These are phyloP conservation scores for Sanderia malayensis DNA, from an alignment of 30 jellyfish, hydroid and myxozoan species.

Conservation along the genomic window DNA sequence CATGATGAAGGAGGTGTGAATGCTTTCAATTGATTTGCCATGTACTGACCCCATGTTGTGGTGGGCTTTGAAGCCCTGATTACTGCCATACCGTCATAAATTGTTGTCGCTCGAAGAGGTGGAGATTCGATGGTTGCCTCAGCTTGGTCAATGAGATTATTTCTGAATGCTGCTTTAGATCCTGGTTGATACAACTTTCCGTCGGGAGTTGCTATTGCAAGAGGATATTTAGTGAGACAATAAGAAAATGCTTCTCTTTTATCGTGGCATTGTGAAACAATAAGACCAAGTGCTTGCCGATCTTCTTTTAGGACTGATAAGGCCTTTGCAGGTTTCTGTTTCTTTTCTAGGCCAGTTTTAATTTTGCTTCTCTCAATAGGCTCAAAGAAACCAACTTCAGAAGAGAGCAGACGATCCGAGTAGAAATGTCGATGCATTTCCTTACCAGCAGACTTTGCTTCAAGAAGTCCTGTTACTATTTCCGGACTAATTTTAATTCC, in stretches of 20 bases:
- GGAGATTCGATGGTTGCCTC: neutral
- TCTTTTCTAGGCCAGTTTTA: slow-evolving; percentile 23
- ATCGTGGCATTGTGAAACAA: slow-evolving; percentile 2
- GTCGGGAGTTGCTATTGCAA: slow-evolving; percentile 11
- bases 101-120: neutral
- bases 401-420: neutral
- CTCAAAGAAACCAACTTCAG: neutral
- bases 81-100: slow-evolving; percentile 2
- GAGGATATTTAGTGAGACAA: neutral
- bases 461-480: neutral
- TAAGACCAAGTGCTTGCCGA: slow-evolving; percentile 26
- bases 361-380: neutral
- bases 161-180: neutral
- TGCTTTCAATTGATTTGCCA: neutral
- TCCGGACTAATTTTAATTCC: neutral
- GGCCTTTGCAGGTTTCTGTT: neutral
- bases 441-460: neutral
- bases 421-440: neutral
- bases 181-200: neutral
- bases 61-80: neutral
- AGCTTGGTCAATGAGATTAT: slow-evolving; percentile 7
- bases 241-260: slow-evolving; percentile 19
- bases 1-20: neutral
- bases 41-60: slow-evolving; percentile 1
- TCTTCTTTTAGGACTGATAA: slow-evolving; percentile 16